Percentiles rank a stretch among this genome's conserved stretches.
phyloP scores from a whole-genome alignment of 1,140 invertebrate genomes.

The Lepidotrigona ventralis region DNA sequence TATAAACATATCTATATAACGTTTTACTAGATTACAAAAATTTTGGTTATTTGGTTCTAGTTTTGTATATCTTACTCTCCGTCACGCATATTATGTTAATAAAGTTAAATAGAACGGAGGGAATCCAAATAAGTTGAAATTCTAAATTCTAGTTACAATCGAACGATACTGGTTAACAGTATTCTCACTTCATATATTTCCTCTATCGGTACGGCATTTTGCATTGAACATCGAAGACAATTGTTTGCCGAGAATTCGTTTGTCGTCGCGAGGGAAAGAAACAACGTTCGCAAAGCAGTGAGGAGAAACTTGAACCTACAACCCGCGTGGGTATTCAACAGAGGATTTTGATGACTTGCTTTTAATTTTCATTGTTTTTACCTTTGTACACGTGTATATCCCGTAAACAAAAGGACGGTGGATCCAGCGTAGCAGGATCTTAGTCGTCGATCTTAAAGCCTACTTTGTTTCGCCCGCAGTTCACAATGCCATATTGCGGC shows the following conservation, averaged over 20 bases:
- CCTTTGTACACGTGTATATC: neutral
- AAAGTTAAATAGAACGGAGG: no score
- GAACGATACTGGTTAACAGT: no score
- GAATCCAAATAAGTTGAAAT: no score
- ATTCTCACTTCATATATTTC: no score
- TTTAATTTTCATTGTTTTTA: slow-evolving; percentile 14
- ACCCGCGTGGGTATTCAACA: neutral
- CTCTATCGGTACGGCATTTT: neutral
- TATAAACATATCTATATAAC: no score
- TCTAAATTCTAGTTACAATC: no score
- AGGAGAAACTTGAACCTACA: no score
- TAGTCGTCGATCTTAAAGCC: slow-evolving; percentile 23
- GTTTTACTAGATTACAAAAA: no score
- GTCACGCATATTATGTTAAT: no score
- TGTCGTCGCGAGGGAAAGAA: neutral
- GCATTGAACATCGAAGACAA: neutral
- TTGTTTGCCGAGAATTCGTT: neutral
- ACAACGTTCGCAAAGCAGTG: neutral
- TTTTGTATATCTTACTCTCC: no score
- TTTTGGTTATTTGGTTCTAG: no score
- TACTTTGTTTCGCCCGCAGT: slow-evolving; percentile 24
- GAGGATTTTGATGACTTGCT: no score
- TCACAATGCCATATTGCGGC: slow-evolving; percentile 10
- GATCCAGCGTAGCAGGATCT: neutral
- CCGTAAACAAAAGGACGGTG: neutral